Conservation (phyloP, 2,113 vertebrate genomes). For the Paracanthobrama guichenoti region DNA sequence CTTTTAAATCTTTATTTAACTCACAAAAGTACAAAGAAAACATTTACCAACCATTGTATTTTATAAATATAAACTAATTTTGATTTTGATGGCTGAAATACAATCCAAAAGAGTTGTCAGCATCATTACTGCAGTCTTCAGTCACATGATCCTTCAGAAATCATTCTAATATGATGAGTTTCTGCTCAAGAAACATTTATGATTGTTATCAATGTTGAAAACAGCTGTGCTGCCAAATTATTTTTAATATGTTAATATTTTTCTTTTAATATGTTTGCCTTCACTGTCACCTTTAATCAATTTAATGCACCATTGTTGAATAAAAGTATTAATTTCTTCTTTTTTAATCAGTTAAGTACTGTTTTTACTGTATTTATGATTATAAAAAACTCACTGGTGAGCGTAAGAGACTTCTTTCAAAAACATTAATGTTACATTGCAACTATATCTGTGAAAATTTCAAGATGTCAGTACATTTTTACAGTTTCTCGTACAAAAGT, state of each 20-base stretch:
- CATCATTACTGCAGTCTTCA: background rate
- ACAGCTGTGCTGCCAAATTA: no score
- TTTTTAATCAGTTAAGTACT: no score
- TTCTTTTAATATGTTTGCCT: background rate
- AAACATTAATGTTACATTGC: no score
- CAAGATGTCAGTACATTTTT: no score
- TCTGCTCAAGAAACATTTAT: background rate
- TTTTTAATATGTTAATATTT: background rate
- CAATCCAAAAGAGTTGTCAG: background rate
- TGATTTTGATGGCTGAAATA: no score
- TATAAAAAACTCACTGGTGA: background rate
- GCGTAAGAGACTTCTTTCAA: background rate
- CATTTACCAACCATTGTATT: no score
- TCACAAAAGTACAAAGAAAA: no score
- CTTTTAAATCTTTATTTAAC: no score
- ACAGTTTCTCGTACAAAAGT: no score
- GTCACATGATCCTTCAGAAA: background rate
- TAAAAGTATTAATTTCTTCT: background rate
- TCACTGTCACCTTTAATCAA: background rate
- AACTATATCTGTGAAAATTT: no score
- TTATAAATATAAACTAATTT: no score
- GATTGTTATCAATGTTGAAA: background rate
- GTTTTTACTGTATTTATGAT: no score
- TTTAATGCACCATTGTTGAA: background rate
- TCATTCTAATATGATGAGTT: background rate